A percentile compares a stretch with the other conserved stretches of the same genome.
Conservation (phyloP, 1,140 invertebrate genomes). For the Cydia amplana region DNA sequence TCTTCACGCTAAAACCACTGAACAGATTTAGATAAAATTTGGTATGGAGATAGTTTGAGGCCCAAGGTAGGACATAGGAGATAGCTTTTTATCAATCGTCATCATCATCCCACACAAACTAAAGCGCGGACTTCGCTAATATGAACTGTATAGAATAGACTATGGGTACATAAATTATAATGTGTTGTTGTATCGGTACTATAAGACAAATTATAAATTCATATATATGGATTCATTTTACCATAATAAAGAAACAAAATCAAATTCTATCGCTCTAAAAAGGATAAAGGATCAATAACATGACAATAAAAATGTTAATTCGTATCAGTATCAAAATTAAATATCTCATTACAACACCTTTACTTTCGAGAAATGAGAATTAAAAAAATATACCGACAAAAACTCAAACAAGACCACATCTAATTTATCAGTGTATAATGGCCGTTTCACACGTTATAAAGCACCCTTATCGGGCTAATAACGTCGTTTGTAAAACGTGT, state of each 20-base stretch:
- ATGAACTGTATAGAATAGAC: too few relatives aligned
- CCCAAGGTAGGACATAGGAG: too few relatives aligned
- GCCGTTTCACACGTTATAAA: constrained; percentile 23
- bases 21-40: too few relatives aligned
- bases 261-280: neutral
- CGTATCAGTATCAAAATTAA: constrained; percentile 14
- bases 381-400: neutral
- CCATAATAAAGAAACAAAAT: neutral
- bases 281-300: constrained; percentile 3
- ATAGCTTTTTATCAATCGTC: too few relatives aligned
- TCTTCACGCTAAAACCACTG: too few relatives aligned
- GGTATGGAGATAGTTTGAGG: too few relatives aligned
- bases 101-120: too few relatives aligned
- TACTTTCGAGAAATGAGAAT: neutral
- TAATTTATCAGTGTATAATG: constrained; percentile 30
- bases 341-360: constrained; percentile 16
- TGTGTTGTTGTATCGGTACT: neutral
- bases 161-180: too few relatives aligned
- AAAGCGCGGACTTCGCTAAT: too few relatives aligned
- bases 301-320: neutral
- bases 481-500: constrained; percentile 23
- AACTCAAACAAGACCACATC: constrained; percentile 11
- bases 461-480: constrained; percentile 24
- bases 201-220: too few relatives aligned
- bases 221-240: too few relatives aligned